phyloP scores from a whole-genome alignment of 2,888 invertebrate species.

The Drosophila longiperda region DNA sequence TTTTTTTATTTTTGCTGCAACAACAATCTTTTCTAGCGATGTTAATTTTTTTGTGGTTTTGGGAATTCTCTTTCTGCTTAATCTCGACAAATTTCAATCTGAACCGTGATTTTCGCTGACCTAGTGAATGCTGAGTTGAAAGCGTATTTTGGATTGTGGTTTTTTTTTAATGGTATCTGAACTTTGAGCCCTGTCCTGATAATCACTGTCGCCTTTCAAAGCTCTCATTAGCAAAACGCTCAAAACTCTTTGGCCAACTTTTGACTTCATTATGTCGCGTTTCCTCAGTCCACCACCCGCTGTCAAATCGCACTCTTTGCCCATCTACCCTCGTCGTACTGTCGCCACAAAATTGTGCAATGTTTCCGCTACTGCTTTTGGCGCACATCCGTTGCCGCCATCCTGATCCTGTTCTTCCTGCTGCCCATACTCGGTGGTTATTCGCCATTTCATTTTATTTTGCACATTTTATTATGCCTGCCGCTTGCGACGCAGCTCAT shows the following conservation, averaged over 20 bases:
- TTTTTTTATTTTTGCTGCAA: slow-evolving; percentile 10
- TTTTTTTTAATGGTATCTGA: slow-evolving; percentile 8
- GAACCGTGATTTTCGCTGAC: not conserved
- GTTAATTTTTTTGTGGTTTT: slow-evolving; percentile 15
- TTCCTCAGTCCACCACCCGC: slow-evolving; percentile 32
- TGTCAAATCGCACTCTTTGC: not conserved
- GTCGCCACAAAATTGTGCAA: slow-evolving; percentile 78
- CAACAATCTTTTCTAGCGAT: slow-evolving; percentile 15
- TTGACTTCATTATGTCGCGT: slow-evolving; percentile 76
- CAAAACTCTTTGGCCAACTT: slow-evolving; percentile 72
- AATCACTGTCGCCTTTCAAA: slow-evolving; percentile 69
- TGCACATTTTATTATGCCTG: slow-evolving; percentile 78
- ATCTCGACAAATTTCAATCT: not conserved
- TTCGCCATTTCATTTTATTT: slow-evolving; percentile 77
- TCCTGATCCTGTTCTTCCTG: slow-evolving; percentile 33
- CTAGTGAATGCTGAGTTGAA: slow-evolving; percentile 8
- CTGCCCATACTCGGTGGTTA: slow-evolving; percentile 55
- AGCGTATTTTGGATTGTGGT: slow-evolving; percentile 22
- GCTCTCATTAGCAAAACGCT: slow-evolving; percentile 78
- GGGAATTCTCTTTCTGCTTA: not conserved
- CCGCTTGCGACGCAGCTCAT: slow-evolving; percentile 70
- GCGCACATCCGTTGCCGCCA: slow-evolving; percentile 75
- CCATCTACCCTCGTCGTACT: slow-evolving; percentile 33
- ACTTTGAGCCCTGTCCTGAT: slow-evolving; percentile 52
- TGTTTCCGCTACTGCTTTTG: slow-evolving; percentile 75